Conservation (phyloP, 2,888 invertebrate genomes). For the Adineta ricciae region DNA sequence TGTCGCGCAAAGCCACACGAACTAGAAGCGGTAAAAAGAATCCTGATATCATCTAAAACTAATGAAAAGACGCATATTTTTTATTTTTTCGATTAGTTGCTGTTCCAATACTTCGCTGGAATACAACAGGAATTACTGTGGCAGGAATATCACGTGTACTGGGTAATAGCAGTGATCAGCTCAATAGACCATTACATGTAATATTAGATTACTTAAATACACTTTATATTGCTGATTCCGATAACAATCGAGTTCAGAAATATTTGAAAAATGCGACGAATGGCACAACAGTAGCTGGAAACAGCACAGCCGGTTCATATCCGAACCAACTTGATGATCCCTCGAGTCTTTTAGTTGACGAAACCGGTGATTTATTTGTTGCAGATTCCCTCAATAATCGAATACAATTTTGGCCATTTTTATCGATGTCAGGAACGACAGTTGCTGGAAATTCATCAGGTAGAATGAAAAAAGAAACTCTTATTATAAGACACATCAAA, state of each 20-base stretch:
- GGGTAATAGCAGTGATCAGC: neutral
- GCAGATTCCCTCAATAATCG: neutral
- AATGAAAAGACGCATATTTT: too few relatives aligned
- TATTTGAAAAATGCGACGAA: neutral
- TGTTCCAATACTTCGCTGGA: neutral
- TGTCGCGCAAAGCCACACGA: too few relatives aligned
- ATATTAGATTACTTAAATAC: neutral
- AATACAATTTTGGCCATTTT: neutral
- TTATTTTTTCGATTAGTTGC: too few relatives aligned
- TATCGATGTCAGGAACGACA: neutral
- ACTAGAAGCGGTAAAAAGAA: too few relatives aligned
- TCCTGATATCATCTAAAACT: too few relatives aligned
- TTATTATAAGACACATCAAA: neutral
- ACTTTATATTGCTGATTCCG: neutral
- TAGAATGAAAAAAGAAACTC: neutral
- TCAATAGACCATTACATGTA: neutral
- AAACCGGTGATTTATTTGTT: neutral
- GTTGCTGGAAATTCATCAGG: neutral
- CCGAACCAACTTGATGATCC: neutral
- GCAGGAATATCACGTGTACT: neutral
- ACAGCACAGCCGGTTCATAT: neutral
- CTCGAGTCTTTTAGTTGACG: neutral
- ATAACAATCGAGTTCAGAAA: neutral
- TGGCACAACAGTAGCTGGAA: neutral
- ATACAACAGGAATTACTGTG: neutral